These are phyloP conservation scores for Coregonus suidteri DNA, from an alignment of 2,797 vertebrate genomes.

Conservation along the genomic window DNA sequence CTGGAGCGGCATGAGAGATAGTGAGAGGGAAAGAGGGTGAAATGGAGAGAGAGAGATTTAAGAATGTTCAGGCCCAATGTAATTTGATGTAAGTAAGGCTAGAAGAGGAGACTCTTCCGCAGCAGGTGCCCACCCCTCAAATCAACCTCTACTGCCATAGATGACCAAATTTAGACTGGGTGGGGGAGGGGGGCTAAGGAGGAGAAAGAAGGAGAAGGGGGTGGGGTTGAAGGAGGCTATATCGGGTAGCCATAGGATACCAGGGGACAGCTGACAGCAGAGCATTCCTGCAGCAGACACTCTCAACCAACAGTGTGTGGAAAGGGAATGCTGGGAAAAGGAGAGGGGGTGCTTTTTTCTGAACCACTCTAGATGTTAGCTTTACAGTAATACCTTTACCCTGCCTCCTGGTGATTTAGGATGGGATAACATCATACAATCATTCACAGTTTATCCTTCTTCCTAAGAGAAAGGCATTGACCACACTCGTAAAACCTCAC, in stretches of 20 bases:
- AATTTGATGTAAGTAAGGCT: conserved; percentile 47
- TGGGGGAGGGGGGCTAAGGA: not conserved
- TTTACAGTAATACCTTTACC: not conserved
- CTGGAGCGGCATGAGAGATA: conserved; percentile 67
- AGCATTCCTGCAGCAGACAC: conserved; percentile 38
- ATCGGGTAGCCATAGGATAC: not conserved
- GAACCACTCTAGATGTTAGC: not conserved
- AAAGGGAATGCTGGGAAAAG: conserved; percentile 1
- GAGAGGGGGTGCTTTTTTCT: not conserved
- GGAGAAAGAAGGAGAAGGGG: not conserved
- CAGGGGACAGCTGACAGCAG: conserved; percentile 40
- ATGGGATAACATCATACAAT: too few species aligned
- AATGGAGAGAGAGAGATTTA: conserved; percentile 49
- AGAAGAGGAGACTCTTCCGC: conserved; percentile 45
- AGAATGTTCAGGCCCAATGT: conserved; percentile 27
- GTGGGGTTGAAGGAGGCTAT: not conserved
- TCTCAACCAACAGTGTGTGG: conserved; percentile 11
- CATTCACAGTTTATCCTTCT: not conserved
- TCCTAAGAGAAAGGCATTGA: not conserved
- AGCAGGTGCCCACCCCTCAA: conserved; percentile 52
- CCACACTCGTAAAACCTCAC: not conserved
- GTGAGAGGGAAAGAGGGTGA: conserved; percentile 66
- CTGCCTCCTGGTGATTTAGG: not conserved
- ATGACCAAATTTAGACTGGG: not conserved
- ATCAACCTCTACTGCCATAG: conserved; percentile 45